phyloP scores from a whole-genome alignment of 1,140 invertebrate species.

The Vollenhovia emeryi region DNA sequence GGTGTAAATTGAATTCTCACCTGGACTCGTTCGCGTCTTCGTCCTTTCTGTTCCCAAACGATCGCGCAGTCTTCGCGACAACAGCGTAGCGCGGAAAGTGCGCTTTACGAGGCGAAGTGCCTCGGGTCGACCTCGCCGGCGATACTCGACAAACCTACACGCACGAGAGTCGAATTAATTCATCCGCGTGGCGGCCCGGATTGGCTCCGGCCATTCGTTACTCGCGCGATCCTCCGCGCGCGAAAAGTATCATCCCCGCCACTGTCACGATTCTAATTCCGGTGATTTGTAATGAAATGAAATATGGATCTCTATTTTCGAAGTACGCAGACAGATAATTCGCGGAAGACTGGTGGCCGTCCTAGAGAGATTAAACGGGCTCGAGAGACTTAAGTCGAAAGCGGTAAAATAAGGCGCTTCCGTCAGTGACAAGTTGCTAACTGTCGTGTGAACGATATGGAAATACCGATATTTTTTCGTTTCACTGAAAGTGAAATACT shows the following conservation, averaged over 20 bases:
- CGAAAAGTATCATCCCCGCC: slow-evolving; percentile 22
- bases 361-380: slow-evolving; percentile 34
- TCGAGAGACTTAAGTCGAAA: neutral
- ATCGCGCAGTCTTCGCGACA: slow-evolving; percentile 44
- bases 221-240: slow-evolving; percentile 10
- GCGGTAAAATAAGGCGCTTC: slow-evolving; percentile 28
- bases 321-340: slow-evolving; percentile 30
- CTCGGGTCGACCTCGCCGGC: neutral
- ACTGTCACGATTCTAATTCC: slow-evolving; percentile 44
- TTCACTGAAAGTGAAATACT: neutral
- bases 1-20: slow-evolving; percentile 70
- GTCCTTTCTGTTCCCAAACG: slow-evolving; percentile 45
- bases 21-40: slow-evolving; percentile 33
- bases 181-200: slow-evolving; percentile 23
- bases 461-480: slow-evolving; percentile 9
- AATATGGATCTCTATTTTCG: slow-evolving; percentile 50
- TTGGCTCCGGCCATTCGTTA: slow-evolving; percentile 14
- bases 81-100: slow-evolving; percentile 37
- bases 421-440: slow-evolving; percentile 10
- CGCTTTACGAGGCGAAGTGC: slow-evolving; percentile 49
- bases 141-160: slow-evolving; percentile 14
- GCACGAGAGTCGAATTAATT: slow-evolving; percentile 25
- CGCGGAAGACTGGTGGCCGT: slow-evolving; percentile 28
- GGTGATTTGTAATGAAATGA: slow-evolving; percentile 55
- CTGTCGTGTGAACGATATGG: neutral